Conservation (phyloP, 2,113 vertebrate species). For the Marcusenius ussheri region DNA sequence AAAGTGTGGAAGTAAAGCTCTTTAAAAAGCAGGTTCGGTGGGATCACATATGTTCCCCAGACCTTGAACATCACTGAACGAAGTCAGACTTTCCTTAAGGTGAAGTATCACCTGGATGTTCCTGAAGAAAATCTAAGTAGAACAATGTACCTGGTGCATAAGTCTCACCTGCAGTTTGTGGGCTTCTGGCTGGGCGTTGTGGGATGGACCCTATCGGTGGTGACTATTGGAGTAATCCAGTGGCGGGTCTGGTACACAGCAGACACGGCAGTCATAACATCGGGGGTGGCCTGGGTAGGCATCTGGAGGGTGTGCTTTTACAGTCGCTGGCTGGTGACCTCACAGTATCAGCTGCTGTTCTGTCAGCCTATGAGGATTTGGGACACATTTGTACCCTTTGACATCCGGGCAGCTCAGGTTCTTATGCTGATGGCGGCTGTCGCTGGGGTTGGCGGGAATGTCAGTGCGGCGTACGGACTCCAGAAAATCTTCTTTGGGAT, state of each 20-base stretch:
- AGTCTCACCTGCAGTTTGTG: conserved; percentile 53
- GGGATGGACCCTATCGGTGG: conserved; percentile 55
- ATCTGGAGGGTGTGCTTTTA: conserved; percentile 66
- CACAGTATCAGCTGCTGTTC: conserved; percentile 37
- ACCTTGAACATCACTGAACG: background rate
- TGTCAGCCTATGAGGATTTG: conserved; percentile 50
- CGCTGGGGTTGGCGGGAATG: conserved; percentile 48
- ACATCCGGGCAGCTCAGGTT: conserved; percentile 62
- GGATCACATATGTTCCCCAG: background rate
- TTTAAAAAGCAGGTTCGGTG: background rate
- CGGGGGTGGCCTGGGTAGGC: conserved; percentile 58
- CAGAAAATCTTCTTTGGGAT: conserved; percentile 55
- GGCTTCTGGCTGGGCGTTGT: conserved; percentile 48
- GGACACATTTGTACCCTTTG: conserved; percentile 53
- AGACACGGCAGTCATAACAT: conserved; percentile 45
- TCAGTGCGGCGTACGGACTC: conserved; percentile 44
- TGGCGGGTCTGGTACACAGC: conserved; percentile 65
- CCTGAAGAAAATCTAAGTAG: background rate
- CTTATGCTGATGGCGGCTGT: conserved; percentile 45
- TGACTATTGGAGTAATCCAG: conserved; percentile 52
- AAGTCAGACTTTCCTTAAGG: background rate
- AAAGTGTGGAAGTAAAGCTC: background rate
- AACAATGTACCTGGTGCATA: conserved; percentile 50
- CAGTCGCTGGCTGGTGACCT: conserved; percentile 42
- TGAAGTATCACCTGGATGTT: conserved; percentile 4